A percentile compares a stretch with the other conserved stretches of the same genome.
These are phyloP conservation scores for Drosophila tropicalis DNA, from an alignment of 1,140 invertebrate species.

Conservation along the genomic window DNA sequence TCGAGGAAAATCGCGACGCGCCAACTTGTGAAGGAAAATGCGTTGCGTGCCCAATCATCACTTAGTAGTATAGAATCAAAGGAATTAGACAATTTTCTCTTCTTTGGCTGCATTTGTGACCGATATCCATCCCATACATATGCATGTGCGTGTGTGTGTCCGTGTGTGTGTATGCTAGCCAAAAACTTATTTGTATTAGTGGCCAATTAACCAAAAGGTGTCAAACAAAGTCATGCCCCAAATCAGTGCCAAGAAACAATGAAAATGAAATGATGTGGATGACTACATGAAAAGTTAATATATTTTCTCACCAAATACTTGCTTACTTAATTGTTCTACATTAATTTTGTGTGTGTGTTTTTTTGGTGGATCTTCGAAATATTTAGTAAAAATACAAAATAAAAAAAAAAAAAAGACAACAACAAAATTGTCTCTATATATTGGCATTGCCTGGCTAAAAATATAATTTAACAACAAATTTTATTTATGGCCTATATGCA, in stretches of 20 bases:
- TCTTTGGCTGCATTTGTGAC: constrained; percentile 2
- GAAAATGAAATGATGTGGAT: constrained; percentile 29
- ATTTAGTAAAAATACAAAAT: constrained; percentile 47
- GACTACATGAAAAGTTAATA: constrained; percentile 70
- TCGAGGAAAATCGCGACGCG: constrained; percentile 77
- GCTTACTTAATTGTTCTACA: constrained; percentile 71
- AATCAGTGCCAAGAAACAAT: constrained; percentile 56
- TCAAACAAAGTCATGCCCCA: constrained; percentile 65
- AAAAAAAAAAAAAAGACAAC: constrained; percentile 43
- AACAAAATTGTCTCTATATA: constrained; percentile 64
- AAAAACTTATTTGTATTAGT: constrained; percentile 37
- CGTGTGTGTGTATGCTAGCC: constrained; percentile 12
- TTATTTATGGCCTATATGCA: constrained; percentile 77
- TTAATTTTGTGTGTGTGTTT: constrained; percentile 60
- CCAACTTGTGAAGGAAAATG: constrained; percentile 69
- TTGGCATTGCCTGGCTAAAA: constrained; percentile 75
- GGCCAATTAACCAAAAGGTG: constrained; percentile 67
- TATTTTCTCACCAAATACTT: constrained; percentile 66
- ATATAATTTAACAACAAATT: constrained; percentile 78
- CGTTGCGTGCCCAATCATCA: constrained; percentile 50
- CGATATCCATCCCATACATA: constrained; percentile 8
- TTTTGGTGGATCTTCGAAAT: constrained; percentile 17
- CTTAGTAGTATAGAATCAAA: constrained; percentile 7
- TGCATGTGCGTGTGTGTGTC: constrained; percentile 30
- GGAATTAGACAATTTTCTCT: neutral